phyloP scores from a whole-genome alignment of 2,113 vertebrate species.

The Todiramphus saurophagus region DNA sequence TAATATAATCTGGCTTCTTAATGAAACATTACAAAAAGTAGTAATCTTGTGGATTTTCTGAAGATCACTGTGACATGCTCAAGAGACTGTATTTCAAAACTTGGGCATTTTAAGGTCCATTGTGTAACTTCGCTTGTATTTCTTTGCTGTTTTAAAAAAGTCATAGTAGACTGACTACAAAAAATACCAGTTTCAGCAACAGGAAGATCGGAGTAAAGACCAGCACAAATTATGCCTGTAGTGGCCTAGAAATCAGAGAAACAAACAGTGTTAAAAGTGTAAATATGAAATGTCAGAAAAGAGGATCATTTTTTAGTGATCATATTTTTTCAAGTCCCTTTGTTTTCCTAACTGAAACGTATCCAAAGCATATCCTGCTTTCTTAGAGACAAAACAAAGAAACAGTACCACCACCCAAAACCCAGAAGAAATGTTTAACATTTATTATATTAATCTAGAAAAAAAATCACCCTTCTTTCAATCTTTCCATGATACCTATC shows the following conservation, averaged over 20 bases:
- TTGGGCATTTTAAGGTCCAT: fast-evolving
- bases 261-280: not conserved
- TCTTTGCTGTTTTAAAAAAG: not conserved
- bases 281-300: not conserved
- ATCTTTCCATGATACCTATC: not conserved
- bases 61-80: not conserved
- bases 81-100: not conserved
- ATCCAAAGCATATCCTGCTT: not conserved
- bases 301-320: not conserved
- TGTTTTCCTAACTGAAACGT: not conserved
- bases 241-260: not conserved
- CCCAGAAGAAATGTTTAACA: not conserved
- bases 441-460: not conserved
- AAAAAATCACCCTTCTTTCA: not conserved
- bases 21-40: not conserved
- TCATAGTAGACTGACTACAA: too few relatives aligned
- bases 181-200: not conserved
- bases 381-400: not conserved
- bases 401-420: not conserved
- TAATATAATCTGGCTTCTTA: not conserved
- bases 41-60: not conserved
- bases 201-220: not conserved
- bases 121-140: not conserved
- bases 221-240: not conserved
- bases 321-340: not conserved